These are phyloP conservation scores for Meriones psammophilus DNA, from an alignment of 2,797 vertebrate genomes.

Conservation along the genomic window DNA sequence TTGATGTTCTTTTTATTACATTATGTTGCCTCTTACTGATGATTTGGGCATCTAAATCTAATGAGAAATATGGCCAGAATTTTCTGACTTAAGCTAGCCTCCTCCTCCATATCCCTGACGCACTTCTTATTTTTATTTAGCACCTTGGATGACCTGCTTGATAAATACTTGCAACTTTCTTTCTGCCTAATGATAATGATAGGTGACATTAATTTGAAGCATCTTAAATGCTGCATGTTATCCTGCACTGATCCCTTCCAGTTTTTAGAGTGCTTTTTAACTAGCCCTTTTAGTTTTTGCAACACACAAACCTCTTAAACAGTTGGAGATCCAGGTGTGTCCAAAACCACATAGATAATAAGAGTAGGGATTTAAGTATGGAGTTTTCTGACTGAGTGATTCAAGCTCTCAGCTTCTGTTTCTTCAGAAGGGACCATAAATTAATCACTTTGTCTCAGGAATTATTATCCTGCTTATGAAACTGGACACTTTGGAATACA, in stretches of 20 bases:
- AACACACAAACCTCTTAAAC: neutral
- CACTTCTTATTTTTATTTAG: neutral
- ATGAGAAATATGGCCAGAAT: neutral
- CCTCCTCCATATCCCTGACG: neutral
- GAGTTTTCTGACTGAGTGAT: neutral
- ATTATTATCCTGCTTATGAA: neutral
- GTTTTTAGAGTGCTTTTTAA: neutral
- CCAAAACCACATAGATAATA: neutral
- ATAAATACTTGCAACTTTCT: neutral
- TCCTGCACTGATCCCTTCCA: neutral
- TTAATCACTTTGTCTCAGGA: neutral
- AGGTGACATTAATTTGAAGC: neutral
- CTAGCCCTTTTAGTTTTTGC: neutral
- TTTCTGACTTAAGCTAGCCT: conserved; percentile 29
- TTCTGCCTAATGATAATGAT: neutral
- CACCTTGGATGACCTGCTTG: neutral
- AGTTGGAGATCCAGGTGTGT: neutral
- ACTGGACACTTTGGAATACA: neutral
- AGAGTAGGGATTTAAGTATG: neutral
- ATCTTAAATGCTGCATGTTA: neutral
- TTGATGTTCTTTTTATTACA: neutral
- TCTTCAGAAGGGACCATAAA: neutral
- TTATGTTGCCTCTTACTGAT: neutral
- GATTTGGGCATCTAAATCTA: conserved; percentile 11
- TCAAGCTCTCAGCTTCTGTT: neutral